Evolutionary conservation across 1,140 invertebrate genomes (phyloP), one percentile per base, ranked within the genome.

Genomic region (Maconellicoccus hirsutus): DNA sequence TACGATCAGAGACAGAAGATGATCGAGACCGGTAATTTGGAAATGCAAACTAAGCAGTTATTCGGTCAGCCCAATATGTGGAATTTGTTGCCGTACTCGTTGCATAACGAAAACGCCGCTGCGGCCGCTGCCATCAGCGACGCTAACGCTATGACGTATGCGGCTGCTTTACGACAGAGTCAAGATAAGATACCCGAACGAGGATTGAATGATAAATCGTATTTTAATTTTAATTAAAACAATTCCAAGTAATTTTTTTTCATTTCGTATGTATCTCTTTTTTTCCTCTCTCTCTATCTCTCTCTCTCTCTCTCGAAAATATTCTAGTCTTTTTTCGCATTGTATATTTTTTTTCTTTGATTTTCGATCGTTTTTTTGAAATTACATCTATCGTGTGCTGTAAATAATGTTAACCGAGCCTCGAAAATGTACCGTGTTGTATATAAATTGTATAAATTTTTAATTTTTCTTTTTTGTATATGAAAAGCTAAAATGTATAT

Each of bases 101-200:
- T 66, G 10, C 42, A 52, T 19, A 52, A 52, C 16, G 61, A 23
- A 66, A 66, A 25, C 21, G n/a, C 16, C 6, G 59, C 7, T 23
- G 4, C n/a, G 42, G n/a, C 61, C 22, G 16, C 16, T 19, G 4
- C n/a, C n/a, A n/a, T n/a, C n/a, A 59, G n/a, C 52, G 61, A 66
- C 25, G 61, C 61, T 23, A 66, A 23, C 61, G 61, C 61, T 23
- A 66, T 66, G 61, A 66, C 61, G 10, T 66, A 66, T 22, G 61
- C 61, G 10, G 61, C 61, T 23, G 61, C 61, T 2, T 23, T 66
- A 4, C 61, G 61, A 3, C 61, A 25, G 4, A 23, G 3, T 4
- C 61, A 66, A 19, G 22, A 66, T 25, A 66, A 66, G 16, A 16
- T 66, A 8, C 2, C 61, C 25, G 61, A 26, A 66, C 4, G 42